These are phyloP conservation scores for Phoebastria nigripes DNA, from an alignment of 2,797 vertebrate species.

Conservation along the genomic window DNA sequence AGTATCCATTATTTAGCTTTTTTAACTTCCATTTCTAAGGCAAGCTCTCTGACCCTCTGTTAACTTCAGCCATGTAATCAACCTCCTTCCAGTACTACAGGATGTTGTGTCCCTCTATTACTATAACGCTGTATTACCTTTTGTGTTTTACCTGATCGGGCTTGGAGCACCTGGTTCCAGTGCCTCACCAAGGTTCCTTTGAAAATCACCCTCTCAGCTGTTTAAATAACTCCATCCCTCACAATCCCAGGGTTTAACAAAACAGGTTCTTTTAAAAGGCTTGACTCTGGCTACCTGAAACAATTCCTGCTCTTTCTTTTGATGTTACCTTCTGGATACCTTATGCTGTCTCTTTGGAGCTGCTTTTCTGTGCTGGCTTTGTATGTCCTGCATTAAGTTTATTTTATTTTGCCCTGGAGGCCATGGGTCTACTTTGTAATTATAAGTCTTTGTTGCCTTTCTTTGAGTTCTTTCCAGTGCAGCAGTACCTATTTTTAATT, in stretches of 20 bases:
- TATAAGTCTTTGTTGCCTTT: slow-evolving; percentile 4
- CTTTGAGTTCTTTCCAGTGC: slow-evolving; percentile 19
- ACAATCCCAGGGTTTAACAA: not conserved
- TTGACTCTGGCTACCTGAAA: not conserved
- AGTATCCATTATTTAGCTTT: not conserved
- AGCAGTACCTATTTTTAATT: slow-evolving; percentile 32
- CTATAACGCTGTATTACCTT: not conserved
- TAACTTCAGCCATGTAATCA: not conserved
- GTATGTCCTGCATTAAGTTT: not conserved
- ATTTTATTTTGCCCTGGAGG: not conserved
- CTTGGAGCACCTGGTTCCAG: not conserved
- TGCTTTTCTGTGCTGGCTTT: not conserved
- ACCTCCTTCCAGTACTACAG: not conserved
- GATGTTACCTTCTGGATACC: not conserved
- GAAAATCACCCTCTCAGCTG: not conserved
- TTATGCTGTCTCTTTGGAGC: not conserved
- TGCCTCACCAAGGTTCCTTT: not conserved
- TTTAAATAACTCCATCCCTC: not conserved
- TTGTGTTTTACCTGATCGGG: not conserved
- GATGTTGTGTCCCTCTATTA: not conserved
- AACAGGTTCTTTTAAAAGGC: not conserved
- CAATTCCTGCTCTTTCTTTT: not conserved
- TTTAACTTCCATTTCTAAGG: not conserved
- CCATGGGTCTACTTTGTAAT: not conserved
- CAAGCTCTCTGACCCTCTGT: not conserved